These are phyloP conservation scores for Lagopus leucura DNA, from an alignment of 2,113 vertebrate species.

Conservation along the genomic window DNA sequence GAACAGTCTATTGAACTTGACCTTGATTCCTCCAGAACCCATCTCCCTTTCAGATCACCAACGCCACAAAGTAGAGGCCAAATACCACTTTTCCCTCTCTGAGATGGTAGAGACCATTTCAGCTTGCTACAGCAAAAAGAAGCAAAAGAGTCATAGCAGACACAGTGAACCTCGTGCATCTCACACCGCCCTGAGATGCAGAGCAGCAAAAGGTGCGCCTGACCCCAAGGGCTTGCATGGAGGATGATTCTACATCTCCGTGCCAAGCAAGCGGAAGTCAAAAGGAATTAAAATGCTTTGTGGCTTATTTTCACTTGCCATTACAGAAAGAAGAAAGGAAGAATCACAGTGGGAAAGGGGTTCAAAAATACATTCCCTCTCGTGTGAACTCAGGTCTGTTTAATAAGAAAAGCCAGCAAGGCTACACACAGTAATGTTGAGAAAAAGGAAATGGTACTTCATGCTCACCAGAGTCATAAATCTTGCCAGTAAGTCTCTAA, in stretches of 20 bases:
- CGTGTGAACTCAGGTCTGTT: constrained; percentile 52
- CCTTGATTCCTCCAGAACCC: not conserved
- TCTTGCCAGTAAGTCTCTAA: constrained; percentile 62
- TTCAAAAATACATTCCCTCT: constrained; percentile 55
- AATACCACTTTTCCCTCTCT: not conserved
- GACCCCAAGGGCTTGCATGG: constrained; percentile 18
- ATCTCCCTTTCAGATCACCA: too few relatives aligned
- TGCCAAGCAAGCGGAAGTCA: constrained; percentile 32
- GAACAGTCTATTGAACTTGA: not conserved
- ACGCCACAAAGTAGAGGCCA: not conserved
- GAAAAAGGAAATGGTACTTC: constrained; percentile 74
- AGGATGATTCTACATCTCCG: constrained; percentile 47
- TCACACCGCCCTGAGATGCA: not conserved
- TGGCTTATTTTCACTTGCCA: constrained; percentile 33
- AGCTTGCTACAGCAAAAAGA: not conserved
- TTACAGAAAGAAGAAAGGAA: constrained; percentile 44
- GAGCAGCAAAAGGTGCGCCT: not conserved
- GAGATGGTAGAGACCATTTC: not conserved
- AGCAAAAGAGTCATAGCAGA: not conserved
- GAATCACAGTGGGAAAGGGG: constrained; percentile 58
- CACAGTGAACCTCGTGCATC: not conserved
- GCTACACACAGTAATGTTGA: constrained; percentile 57
- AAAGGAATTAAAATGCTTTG: constrained; percentile 20
- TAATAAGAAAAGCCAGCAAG: constrained; percentile 68
- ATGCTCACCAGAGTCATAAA: constrained; percentile 70